Base-by-base conservation (phyloP, 2,797 vertebrate genomes). In the Kryptolebias ocellatus region DNA sequence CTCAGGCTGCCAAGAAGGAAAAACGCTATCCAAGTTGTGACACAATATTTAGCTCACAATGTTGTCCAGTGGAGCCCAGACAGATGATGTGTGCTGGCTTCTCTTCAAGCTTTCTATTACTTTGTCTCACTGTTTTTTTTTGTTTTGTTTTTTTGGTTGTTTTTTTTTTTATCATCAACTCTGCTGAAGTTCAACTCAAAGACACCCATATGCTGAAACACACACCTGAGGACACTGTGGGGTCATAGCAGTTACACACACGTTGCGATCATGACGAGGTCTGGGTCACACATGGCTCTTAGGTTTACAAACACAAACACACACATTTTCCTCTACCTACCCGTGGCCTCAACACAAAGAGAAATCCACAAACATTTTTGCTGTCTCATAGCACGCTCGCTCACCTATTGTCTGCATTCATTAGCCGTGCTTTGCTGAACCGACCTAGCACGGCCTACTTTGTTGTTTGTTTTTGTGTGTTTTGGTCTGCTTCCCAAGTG, bases 391-490 rank as follows among this genome's bases (percentile, higher is more conserved):
- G 15, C 58, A 57, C 62, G 67, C 31, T 60, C 57, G 67, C 60
- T 65, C 78, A 78, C 70, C 72, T 78, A 86, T 84, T 89, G 84
- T 90, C 86, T 79, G 29, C 68, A 78, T 80, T 73, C 57, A 85
- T 90, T 90, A 86, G 72, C 70, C 67, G 73, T 80, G 79, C 83
- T 83, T 81, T 86, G 76, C 62, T 83, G 74, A 85, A 62, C 83
- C 78, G 81, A 84, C 84, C 84, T 56, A 54, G 18, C 65, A 5
- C 49, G 34, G 72, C 79, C 80, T 83, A 81, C 74, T 83, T 80
- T 76, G 59, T 54, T 80, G 64, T 79, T 39, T 70, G 16, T 39
- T 15, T 64, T 58, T 57, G 52, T 55, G 46, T 60, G n/a, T 63
- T 70, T 67, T 66, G 34, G 10, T 50, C 54, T 59, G 64, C 54